Evolutionary conservation across 2,888 invertebrate species (phyloP), one percentile per base, ranked within the genome.

Genomic region (Acrocera orbiculus): DNA sequence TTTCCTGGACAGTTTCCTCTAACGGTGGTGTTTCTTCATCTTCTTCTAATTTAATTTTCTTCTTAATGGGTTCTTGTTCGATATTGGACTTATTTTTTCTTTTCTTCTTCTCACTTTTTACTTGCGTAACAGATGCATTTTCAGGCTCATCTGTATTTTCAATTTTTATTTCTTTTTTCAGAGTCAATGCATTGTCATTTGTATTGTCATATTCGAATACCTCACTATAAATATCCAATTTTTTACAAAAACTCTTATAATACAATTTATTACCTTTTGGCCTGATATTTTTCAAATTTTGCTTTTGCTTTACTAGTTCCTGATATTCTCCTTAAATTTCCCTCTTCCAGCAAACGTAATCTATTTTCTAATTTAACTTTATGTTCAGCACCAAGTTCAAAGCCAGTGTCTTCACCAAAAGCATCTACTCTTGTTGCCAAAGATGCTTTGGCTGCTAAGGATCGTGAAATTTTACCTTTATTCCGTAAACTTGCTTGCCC

Each of bases 361-460:
- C 79, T 67, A 3, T 72, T 66, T 58, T 96, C 93, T 35, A 98
- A 58, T 53, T 83, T 89, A 0, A 82, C 87, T 52, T 82, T 80
- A 53, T 92, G 87, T 47, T 82, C 83, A 2, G 80, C 74, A 4
- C 96, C 96, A 16, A 96, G 60, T 41, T 86, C 85, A 46, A 79
- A 76, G 1, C 63, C 64, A 1, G 70, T 72, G 25, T 87, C 90
- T 54, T 98, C 96, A 1, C 93, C 93, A 14, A 98, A 72, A 0
- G 98, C 98, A 59, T 99, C 98, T 4, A 60, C 81, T 47, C 98
- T 73, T 0, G 86, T 83, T 0, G 89, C 89, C 20, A 99, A 58
- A 0, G 96, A 73, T 0, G 92, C 82, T 58, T 99, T 99, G 0
- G 96, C 93, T 2, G 98, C 96, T 46, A 99, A 63, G 75, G 95